phyloP scores from a whole-genome alignment of 2,888 invertebrate genomes.

The Dynastes maya region DNA sequence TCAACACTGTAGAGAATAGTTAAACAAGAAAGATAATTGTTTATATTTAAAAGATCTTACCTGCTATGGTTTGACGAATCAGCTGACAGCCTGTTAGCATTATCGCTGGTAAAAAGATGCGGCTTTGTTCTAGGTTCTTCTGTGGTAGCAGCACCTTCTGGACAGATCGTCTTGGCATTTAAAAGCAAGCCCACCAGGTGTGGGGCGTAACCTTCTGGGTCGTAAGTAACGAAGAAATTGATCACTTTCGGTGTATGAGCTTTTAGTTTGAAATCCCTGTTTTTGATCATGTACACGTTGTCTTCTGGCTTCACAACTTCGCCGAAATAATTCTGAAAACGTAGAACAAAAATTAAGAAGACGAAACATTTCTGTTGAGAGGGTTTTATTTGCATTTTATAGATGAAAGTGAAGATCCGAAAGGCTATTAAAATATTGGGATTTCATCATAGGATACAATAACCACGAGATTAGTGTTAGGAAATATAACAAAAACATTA shows the following conservation, averaged over 20 bases:
- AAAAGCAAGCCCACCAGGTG: conserved; percentile 71
- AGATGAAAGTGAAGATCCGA: not conserved
- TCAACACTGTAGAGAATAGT: too few species aligned
- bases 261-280: conserved; percentile 73
- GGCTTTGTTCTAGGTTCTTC: not conserved
- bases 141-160: conserved; percentile 55
- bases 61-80: not conserved
- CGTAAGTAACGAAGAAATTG: conserved; percentile 76
- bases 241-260: conserved; percentile 74
- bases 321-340: conserved; percentile 70
- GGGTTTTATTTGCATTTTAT: not conserved
- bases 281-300: conserved; percentile 74
- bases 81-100: not conserved
- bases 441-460: too few species aligned
- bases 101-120: not conserved
- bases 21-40: too few species aligned
- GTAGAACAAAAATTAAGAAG: not conserved
- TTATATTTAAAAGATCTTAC: not conserved
- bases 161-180: conserved; percentile 75
- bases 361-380: not conserved
- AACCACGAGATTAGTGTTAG: too few species aligned
- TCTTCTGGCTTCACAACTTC: conserved; percentile 75
- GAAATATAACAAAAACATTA: too few species aligned
- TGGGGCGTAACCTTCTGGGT: conserved; percentile 71
- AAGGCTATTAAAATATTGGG: too few species aligned